Conservation (phyloP, 2,888 invertebrate genomes). For the Eulithis prunata region DNA sequence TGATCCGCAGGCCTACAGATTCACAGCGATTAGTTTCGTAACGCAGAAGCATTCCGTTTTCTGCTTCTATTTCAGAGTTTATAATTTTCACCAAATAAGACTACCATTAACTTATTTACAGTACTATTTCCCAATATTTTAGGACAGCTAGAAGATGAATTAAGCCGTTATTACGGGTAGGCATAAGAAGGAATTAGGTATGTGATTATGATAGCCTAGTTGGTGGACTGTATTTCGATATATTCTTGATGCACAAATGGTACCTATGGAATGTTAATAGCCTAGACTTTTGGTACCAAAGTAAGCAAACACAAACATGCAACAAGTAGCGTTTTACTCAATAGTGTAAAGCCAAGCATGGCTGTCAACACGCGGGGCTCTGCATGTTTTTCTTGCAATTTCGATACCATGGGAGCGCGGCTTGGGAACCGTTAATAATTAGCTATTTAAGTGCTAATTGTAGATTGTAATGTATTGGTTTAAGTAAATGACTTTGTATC, state of each 20-base stretch:
- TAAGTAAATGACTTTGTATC: conserved; percentile 18
- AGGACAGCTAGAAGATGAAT: too few relatives aligned
- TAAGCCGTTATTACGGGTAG: too few relatives aligned
- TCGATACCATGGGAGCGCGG: conserved; percentile 32
- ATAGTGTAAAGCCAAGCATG: neutral
- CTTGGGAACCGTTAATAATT: conserved; percentile 39
- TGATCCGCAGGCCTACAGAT: conserved; percentile 35
- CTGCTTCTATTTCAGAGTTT: neutral
- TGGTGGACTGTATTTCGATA: too few relatives aligned
- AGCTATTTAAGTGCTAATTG: conserved; percentile 16
- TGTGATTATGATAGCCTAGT: too few relatives aligned
- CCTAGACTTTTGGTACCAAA: too few relatives aligned
- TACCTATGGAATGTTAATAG: too few relatives aligned
- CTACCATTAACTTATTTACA: neutral
- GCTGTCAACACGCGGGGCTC: conserved; percentile 23
- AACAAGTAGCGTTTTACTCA: neutral
- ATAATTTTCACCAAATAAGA: neutral
- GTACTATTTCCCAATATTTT: too few relatives aligned
- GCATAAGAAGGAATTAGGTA: too few relatives aligned
- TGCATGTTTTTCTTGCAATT: conserved; percentile 38
- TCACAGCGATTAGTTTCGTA: conserved; percentile 33
- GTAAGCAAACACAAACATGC: neutral
- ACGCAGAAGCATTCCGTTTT: conserved; percentile 4
- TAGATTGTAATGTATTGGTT: conserved; percentile 24
- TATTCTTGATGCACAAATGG: too few relatives aligned